A percentile compares a stretch with the other conserved stretches of the same genome.
Conservation (phyloP, 2,113 vertebrate genomes). For the Chitala chitala region DNA sequence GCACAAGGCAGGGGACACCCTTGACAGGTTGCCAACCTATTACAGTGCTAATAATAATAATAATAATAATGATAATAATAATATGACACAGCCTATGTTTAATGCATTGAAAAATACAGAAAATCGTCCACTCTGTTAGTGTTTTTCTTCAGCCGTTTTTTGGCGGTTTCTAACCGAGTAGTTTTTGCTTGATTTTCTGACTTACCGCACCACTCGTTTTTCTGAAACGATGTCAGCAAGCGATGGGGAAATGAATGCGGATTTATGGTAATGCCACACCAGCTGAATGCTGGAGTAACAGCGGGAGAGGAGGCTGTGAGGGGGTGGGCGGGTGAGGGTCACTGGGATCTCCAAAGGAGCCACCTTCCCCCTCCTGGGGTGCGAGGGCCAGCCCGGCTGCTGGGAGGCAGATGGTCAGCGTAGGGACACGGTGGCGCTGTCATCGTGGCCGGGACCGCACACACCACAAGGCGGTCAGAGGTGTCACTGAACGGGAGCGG, state of each 20-base stretch:
- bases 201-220: neutral
- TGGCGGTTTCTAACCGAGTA: neutral
- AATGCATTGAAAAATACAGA: no score
- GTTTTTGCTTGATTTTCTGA: neutral
- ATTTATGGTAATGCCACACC: neutral
- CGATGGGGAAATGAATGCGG: conserved; percentile 5
- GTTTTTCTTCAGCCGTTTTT: neutral
- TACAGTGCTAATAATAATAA: no score
- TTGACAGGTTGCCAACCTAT: no score
- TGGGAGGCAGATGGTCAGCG: conserved; percentile 9
- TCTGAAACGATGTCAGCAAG: conserved; percentile 10
- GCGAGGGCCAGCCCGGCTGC: neutral
- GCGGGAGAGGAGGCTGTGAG: no score
- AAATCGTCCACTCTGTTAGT: neutral
- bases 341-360: neutral
- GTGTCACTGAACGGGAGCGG: neutral
- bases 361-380: neutral
- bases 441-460: neutral
- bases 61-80: no score
- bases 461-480: no score
- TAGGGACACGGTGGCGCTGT: neutral
- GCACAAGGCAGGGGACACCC: no score
- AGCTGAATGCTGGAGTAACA: no score
- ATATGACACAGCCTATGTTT: no score
- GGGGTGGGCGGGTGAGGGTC: neutral